Evolutionary conservation across 2,797 vertebrate genomes (phyloP), one percentile per base, ranked within the genome.

Genomic region (Synanceia verrucosa): DNA sequence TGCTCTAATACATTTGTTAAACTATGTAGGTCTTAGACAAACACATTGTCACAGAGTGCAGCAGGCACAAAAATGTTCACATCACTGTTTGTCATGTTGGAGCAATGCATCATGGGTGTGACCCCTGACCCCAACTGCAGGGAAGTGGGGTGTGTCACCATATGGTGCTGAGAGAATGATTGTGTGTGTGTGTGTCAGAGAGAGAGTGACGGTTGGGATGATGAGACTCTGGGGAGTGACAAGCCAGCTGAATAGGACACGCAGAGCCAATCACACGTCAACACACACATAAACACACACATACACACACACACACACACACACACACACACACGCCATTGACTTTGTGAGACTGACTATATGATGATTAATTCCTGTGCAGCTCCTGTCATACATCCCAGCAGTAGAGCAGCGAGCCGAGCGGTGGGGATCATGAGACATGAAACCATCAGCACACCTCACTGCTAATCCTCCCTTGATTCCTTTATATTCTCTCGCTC

Each of bases 101-200:
- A 84, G 88, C 73, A 74, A 70, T 83, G 88, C 87, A 83, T 90
- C 71, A 88, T 70, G 79, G 79, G 65, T 65, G 31, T 79, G 85
- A 92, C 88, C 88, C 51, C 64, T 90, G 89, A 91, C 88, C 88
- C 71, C 24, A 13, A 61, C 70, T 78, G 76, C 72, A 59, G 62
- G 74, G 78, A 70, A 81, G 78, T 5, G 31, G 79, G 82, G 71
- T 73, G 83, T 90, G 79, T 85, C 83, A 82, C 91, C 93, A 93
- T 94, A 93, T 93, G 93, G 88, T 76, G 75, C 72, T 73, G 59
- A 78, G 65, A 72, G 67, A 86, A 78, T 18, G 43, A 67, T 10
- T 36, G 51, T 56, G 36, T 78, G 61, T 59, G 55, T 70, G 70
- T 56, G 33, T 14, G 43, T 61, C 68, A 59, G 41, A 14, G 51